phyloP scores from a whole-genome alignment of 2,888 invertebrate species.

The Epinotia demarniana region DNA sequence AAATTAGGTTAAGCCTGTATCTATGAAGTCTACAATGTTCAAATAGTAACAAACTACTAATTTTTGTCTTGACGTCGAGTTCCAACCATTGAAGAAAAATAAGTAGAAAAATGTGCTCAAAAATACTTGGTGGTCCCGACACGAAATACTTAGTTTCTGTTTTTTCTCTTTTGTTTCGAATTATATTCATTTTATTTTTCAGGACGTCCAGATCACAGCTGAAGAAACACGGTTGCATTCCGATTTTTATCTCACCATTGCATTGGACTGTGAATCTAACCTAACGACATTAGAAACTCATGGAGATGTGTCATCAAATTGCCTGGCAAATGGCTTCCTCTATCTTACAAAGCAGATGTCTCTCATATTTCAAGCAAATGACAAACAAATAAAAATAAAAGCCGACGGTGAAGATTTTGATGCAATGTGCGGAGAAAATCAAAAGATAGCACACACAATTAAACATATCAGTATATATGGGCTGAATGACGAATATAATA shows the following conservation, averaged over 20 bases:
- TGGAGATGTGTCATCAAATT: slow-evolving; percentile 45
- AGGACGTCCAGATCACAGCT: slow-evolving; percentile 64
- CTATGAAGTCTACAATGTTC: too few species aligned
- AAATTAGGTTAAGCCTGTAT: too few species aligned
- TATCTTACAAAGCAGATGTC: slow-evolving; percentile 60
- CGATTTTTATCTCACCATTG: slow-evolving; percentile 64
- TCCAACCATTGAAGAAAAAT: not conserved
- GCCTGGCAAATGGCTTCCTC: slow-evolving; percentile 64
- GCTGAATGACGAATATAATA: slow-evolving; percentile 66
- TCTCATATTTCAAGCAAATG: slow-evolving; percentile 61
- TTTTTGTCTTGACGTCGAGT: not conserved
- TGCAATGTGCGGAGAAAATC: slow-evolving; percentile 57
- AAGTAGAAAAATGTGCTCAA: not conserved
- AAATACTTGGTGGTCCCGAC: not conserved
- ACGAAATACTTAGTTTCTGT: too few species aligned
- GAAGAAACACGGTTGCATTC: slow-evolving; percentile 66
- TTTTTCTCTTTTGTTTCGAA: not conserved
- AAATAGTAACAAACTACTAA: too few species aligned
- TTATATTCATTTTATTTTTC: slow-evolving; percentile 50
- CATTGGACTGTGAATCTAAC: slow-evolving; percentile 61
- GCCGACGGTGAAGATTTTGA: slow-evolving; percentile 59
- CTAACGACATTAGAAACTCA: slow-evolving; percentile 47
- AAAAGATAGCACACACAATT: slow-evolving; percentile 58
- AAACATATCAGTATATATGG: slow-evolving; percentile 69
- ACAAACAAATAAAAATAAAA: slow-evolving; percentile 57